Base-by-base conservation (phyloP, 2,797 vertebrate genomes). In the Spinibarbus caldwelli region DNA sequence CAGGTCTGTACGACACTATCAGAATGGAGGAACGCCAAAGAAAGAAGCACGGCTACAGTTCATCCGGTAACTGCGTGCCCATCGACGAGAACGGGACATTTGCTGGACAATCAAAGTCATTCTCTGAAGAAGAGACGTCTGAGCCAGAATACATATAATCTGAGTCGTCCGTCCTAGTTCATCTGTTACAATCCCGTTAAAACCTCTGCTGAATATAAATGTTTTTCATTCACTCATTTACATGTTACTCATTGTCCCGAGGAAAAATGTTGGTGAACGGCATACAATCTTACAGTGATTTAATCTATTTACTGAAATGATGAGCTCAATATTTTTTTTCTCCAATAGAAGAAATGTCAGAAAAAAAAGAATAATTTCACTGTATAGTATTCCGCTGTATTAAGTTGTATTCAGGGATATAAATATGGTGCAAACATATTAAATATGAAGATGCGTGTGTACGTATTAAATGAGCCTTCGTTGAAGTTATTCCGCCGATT, bases 1-100 rank as follows among this genome's bases (percentile, higher is more conserved):
- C 97, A 54, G 98, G 98, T 80, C 96, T 99, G 77, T 99, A 99
- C 0, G 97, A 99, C 36, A 97, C 97, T 0, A 96, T 99, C 86
- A 96, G 96, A 90, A 96, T 98, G 96, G 97, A 98, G 78, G 97
- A 99, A 66, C 91, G 96, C 5, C 93, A 93, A 59, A 94, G 94
- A 88, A 91, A 83, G 71, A 95, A 90, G 72, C 94, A 95, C 89
- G 93, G 94, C 0, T 88, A 95, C 88, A 95, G 94, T 38, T 93
- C 95, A 15, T 92, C 93, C 0, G 86, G 86, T 5, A 91, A 89
- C 83, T 90, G 68, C 15, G 87, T 89, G 12, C 89, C 15, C 0
- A 91, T 94, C 0, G 95, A 94, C 68, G 96, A 95, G 87, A 96
- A 96, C 0, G 91, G 93, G 64, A 95, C 93, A 1, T 97, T 95